Evolutionary conservation across 2,888 invertebrate genomes (phyloP).

Genomic region (Hypercompe scribonia): DNA sequence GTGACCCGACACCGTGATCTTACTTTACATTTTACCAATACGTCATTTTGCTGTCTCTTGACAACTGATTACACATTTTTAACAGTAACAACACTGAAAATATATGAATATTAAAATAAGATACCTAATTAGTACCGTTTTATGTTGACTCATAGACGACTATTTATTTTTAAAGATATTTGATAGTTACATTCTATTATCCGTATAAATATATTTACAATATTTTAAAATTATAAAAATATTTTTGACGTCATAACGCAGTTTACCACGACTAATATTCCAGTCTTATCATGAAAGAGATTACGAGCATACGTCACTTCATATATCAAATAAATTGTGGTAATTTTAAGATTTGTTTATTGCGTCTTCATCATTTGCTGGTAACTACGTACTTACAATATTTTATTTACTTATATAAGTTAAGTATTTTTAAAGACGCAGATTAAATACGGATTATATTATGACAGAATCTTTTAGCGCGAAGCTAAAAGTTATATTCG

Average conservation of each 20-base stretch:
- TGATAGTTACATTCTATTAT: neutral
- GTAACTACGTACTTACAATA: neutral
- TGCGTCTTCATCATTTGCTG: neutral
- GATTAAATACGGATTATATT: neutral
- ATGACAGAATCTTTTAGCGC: neutral
- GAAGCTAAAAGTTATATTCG: neutral
- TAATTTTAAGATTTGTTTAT: neutral
- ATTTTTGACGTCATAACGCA: neutral
- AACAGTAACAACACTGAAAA: neutral
- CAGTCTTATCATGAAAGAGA: neutral
- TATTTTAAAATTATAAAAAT: too few species aligned
- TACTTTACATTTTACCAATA: slow-evolving; percentile 33
- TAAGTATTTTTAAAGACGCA: neutral
- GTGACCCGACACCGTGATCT: slow-evolving; percentile 34
- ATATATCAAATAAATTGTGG: neutral
- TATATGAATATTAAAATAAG: neutral
- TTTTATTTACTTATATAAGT: neutral
- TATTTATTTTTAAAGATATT: neutral
- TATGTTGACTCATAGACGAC: neutral
- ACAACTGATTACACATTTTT: neutral
- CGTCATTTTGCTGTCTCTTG: slow-evolving; percentile 1
- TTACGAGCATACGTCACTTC: neutral
- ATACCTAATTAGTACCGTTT: neutral
- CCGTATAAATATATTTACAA: neutral
- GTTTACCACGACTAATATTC: neutral